Base-by-base conservation (phyloP, 37 sponge, comb jelly and placozoan genomes). In the Beroe ovata region DNA sequence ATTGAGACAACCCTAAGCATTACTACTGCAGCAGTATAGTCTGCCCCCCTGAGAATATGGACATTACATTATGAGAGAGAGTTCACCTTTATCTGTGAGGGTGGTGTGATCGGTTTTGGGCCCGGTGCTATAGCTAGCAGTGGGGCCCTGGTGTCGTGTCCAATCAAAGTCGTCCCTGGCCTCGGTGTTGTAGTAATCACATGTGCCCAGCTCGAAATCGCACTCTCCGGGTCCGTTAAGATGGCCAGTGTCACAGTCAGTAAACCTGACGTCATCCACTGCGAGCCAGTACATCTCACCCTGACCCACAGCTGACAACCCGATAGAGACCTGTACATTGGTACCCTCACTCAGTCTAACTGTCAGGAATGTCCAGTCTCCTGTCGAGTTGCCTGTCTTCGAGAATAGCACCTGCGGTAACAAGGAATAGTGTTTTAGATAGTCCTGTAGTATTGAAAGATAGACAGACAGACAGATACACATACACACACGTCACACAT, bases 101-200 rank as follows among this genome's bases (percentile, higher is more conserved):
- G 89, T 90, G 23, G 91, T 90, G 37, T 90, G 91, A 60, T 90
- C 91, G 8, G 62, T 69, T 28, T 60, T 84, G 16, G 91, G 91
- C n/a, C 91, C 91, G 33, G 91, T 90, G 25, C 66, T 90, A 47
- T 90, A 90, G 32, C 64, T 63, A 8, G 90, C 42, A 11, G 90
- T 90, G 6, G 64, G 90, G 3, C 90, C 90, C 60, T 58, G 64
- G 47, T 64, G 90, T 59, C 66, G 71, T 8, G 60, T 64, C 90
- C 90, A 90, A 64, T 90, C 90, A 25, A 90, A 63, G 71, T 66
- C 71, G 41, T 90, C 90, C 34, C 63, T 14, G 20, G 66, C 66
- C 26, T 71, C 71, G 29, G 40, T 28, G 90, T 90, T 90, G 37
- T 29, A 29, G 64, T 64, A 90, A 37, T 72, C 90, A 66, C 90